Conservation (phyloP, 2,797 vertebrate genomes). For the Numenius phaeopus region DNA sequence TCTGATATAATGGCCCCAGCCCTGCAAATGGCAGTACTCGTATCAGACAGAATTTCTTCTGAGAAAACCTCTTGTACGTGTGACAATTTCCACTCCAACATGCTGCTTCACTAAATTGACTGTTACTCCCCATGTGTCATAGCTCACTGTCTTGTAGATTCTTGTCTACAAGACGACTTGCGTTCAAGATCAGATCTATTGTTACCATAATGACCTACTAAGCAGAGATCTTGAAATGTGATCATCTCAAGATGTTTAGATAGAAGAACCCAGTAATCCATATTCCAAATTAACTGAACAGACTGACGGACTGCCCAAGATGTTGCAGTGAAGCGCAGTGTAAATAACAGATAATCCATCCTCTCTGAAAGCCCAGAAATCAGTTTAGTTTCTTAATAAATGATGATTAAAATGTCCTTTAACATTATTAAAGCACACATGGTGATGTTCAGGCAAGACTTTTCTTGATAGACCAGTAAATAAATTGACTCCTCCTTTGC, state of each 20-base stretch:
- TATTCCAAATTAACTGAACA: neutral
- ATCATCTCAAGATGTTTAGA: neutral
- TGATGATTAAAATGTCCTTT: neutral
- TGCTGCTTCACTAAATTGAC: neutral
- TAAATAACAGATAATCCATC: neutral
- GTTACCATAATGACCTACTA: neutral
- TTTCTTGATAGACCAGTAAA: neutral
- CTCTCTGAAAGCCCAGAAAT: neutral
- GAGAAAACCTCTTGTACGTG: neutral
- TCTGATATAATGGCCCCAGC: neutral
- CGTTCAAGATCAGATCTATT: neutral
- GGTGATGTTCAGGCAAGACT: neutral
- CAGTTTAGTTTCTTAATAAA: neutral
- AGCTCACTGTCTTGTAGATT: neutral
- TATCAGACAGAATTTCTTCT: neutral
- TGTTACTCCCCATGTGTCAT: neutral
- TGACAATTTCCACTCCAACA: neutral
- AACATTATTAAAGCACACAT: neutral
- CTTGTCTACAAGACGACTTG: neutral
- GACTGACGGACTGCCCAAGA: neutral
- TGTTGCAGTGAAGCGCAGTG: neutral
- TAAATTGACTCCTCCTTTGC: neutral
- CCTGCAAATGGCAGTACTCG: neutral
- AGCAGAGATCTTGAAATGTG: neutral
- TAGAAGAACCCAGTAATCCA: neutral